phyloP scores from a whole-genome alignment of 2,797 vertebrate species.

The Falco columbarius region DNA sequence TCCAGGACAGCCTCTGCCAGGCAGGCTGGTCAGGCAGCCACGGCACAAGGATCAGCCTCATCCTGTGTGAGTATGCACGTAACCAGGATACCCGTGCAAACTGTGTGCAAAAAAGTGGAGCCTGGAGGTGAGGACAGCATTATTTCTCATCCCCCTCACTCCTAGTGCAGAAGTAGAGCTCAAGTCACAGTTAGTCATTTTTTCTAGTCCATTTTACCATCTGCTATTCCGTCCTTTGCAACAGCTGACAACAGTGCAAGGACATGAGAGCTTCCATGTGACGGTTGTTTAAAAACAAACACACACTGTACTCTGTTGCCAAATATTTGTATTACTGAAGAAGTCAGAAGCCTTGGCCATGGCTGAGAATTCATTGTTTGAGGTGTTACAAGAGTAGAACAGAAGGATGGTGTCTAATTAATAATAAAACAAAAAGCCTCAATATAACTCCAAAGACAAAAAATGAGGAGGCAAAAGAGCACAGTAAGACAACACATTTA shows the following conservation, averaged over 20 bases:
- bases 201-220: conserved; percentile 40
- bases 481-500: not conserved
- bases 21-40: not conserved
- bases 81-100: not conserved
- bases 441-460: not conserved
- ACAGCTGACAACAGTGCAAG: conserved; percentile 25
- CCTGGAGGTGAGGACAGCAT: not conserved
- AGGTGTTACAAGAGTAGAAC: not conserved
- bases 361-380: conserved; percentile 1
- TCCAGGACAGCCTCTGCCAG: not conserved
- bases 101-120: not conserved
- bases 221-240: conserved; percentile 39
- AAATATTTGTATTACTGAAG: conserved; percentile 32
- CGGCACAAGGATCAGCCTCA: not conserved
- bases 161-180: not conserved
- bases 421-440: conserved; percentile 25
- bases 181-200: not conserved
- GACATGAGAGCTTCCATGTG: conserved; percentile 14
- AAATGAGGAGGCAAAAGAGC: not conserved
- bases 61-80: fast-evolving
- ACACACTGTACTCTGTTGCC: not conserved
- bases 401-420: not conserved
- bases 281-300: conserved; percentile 43
- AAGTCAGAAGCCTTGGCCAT: not conserved
- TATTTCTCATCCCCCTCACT: not conserved